phyloP scores from a whole-genome alignment of 2,113 vertebrate genomes.

The Lagopus muta region DNA sequence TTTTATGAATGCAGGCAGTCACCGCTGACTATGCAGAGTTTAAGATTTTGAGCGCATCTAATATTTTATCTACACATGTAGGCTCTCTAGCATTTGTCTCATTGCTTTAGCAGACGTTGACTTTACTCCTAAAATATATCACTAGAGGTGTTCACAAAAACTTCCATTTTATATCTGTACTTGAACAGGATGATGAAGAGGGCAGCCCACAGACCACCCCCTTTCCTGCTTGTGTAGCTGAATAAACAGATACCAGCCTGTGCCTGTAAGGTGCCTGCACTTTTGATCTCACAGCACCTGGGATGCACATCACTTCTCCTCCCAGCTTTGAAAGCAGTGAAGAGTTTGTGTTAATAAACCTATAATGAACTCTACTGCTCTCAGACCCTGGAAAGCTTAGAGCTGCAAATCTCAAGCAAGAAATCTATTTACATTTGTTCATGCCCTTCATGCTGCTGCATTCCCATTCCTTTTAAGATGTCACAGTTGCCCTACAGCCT shows the following conservation, averaged over 20 bases:
- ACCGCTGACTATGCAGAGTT: background rate
- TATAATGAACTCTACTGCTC: background rate
- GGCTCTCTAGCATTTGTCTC: background rate
- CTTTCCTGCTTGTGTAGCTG: background rate
- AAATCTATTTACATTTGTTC: background rate
- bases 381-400: background rate
- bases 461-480: background rate
- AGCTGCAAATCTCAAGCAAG: background rate
- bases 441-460: fast-evolving
- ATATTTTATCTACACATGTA: fast-evolving
- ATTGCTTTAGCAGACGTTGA: background rate
- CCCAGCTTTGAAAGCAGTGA: background rate
- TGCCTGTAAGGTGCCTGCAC: background rate
- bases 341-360: background rate
- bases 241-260: background rate
- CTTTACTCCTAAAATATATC: background rate
- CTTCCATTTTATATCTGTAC: background rate
- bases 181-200: background rate
- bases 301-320: background rate
- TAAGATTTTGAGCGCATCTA: background rate
- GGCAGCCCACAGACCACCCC: background rate
- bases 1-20: background rate
- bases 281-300: background rate
- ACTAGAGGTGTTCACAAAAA: background rate
- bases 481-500: background rate